Percentiles rank a stretch among this genome's conserved stretches.
phyloP scores from a whole-genome alignment of 2,113 vertebrate genomes.

The Synodontis membranacea region DNA sequence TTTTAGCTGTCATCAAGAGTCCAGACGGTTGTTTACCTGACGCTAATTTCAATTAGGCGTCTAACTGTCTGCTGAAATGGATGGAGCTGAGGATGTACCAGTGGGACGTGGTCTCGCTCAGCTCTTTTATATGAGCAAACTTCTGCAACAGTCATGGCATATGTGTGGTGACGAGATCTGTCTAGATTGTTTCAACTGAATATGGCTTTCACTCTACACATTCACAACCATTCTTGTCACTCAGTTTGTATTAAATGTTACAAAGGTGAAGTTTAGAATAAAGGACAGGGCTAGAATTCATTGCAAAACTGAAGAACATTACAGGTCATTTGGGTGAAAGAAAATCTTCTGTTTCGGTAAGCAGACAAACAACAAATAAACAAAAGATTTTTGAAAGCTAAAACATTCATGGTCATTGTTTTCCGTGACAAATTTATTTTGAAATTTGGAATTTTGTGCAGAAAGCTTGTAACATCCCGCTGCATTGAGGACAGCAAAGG shows the following conservation, averaged over 20 bases:
- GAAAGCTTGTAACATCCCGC: not conserved
- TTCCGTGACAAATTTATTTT: not conserved
- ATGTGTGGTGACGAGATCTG: not conserved
- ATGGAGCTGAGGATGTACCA: constrained; percentile 38
- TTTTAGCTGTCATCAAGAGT: constrained; percentile 46
- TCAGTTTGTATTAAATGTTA: not conserved
- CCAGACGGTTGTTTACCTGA: constrained; percentile 50
- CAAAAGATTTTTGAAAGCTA: too few species aligned
- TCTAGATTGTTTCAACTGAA: not conserved
- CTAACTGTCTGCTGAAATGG: constrained; percentile 54
- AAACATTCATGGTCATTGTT: not conserved
- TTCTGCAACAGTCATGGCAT: not conserved
- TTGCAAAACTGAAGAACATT: not conserved
- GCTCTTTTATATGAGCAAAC: not conserved
- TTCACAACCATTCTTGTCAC: not conserved
- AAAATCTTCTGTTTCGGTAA: too few species aligned
- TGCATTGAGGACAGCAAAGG: not conserved
- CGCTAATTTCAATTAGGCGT: constrained; percentile 54
- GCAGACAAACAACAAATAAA: too few species aligned
- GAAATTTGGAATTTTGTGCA: not conserved
- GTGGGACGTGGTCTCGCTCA: constrained; percentile 39
- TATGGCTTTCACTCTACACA: not conserved
- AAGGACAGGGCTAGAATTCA: not conserved
- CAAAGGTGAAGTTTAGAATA: not conserved
- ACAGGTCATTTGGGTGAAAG: not conserved